Base-by-base conservation (phyloP, 2,797 vertebrate genomes). In the Acanthiza pusilla region DNA sequence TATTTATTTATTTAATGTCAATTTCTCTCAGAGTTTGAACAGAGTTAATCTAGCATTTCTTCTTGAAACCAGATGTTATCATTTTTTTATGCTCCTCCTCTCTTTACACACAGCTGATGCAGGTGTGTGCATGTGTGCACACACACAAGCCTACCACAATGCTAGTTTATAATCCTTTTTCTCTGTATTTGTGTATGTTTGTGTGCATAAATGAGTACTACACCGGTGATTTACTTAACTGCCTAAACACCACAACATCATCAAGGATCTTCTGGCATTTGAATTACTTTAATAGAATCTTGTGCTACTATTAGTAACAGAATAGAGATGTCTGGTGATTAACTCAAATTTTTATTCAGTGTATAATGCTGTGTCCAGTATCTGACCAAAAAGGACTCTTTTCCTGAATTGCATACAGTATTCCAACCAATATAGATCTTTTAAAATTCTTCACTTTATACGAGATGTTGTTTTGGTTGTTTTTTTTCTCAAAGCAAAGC, bases 71-170 rank as follows among this genome's bases (percentile, higher is more conserved):
- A 53, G 20, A 30, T 53, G 7, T 26, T 84, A 32, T 21, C 10
- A 4, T 58, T 73, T 60, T 58, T 11, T 48, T 91, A 53, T 45
- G 38, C 32, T 67, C 7, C 47, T 87, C 26, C 10, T 87, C 21
- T 36, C 27, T 23, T 79, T 65, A 20, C 9, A n/a, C 9, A 20
- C 8, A 27, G 16, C 22, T 86, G 19, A 11, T 32, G 11, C 16
- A 10, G 1, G 1, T 21, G 7, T 26, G 27, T 80, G 14, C 16
- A 3, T 27, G 7, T 21, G 10, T 11, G 10, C 1, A 6, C 11
- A 10, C 9, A 9, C 20, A 13, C 6, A 65, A 27, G 16, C 23
- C 17, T 54, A 16, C 0, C 6, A 21, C 5, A 23, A 8, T 13
- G 29, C 16, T 51, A 25, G 18, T n/a, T 71, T 74, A 23, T 21